Percentiles rank a stretch among this genome's conserved stretches.
Conservation (phyloP, 2,113 vertebrate species). For the Loxodonta africana region DNA sequence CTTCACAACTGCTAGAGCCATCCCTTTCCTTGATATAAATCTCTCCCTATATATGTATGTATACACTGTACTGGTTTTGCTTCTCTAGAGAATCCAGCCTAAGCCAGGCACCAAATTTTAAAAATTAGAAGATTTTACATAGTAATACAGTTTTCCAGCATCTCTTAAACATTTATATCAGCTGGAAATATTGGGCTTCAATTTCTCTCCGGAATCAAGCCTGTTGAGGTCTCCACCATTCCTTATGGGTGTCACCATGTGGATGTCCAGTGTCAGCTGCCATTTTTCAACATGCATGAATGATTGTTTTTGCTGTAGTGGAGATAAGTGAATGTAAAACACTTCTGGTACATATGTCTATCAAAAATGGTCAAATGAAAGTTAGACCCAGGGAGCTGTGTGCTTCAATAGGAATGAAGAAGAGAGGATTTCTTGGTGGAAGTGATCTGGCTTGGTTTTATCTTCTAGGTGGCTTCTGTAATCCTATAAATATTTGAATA, state of each 20-base stretch:
- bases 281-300: background rate
- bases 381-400: background rate
- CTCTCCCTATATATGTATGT: too few species aligned
- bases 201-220: background rate
- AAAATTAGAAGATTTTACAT: background rate
- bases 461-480: background rate
- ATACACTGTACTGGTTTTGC: too few species aligned
- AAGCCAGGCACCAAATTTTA: too few species aligned
- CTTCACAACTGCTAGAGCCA: too few species aligned
- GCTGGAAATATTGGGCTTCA: conserved; percentile 17
- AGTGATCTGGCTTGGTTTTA: background rate
- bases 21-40: too few species aligned
- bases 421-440: background rate
- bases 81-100: too few species aligned
- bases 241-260: background rate
- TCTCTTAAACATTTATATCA: background rate
- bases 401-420: background rate
- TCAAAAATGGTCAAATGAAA: background rate
- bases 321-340: background rate
- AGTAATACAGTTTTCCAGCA: background rate
- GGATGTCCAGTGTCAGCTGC: background rate
- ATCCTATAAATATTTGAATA: background rate
- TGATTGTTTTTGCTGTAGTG: background rate
- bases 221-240: background rate
- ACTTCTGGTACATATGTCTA: background rate